Evolutionary conservation across 2,113 vertebrate genomes (phyloP).

Genomic region (Clupea harengus): DNA sequence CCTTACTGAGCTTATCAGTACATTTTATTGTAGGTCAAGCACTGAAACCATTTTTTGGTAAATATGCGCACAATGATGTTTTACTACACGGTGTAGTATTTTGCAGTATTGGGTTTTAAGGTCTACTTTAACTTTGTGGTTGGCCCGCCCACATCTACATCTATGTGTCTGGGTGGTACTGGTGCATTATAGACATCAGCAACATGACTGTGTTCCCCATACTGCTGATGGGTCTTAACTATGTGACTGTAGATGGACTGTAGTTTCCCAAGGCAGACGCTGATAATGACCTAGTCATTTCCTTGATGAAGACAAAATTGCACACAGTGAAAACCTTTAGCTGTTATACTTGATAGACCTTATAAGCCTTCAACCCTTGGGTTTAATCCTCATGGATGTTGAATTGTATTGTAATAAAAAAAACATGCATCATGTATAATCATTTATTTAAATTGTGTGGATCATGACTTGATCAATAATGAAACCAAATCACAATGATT

Average conservation of each 20-base stretch:
- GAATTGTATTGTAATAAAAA: background rate
- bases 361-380: background rate
- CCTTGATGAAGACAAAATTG: background rate
- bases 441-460: background rate
- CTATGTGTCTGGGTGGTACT: too few species aligned
- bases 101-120: too few species aligned
- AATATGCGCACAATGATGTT: background rate
- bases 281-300: too few species aligned
- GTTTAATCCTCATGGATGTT: background rate
- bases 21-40: background rate
- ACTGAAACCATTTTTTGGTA: background rate
- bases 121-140: background rate
- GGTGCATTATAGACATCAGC: background rate
- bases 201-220: background rate
- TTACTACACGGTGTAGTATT: background rate
- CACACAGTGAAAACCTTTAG: background rate
- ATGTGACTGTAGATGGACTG: too few species aligned
- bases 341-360: background rate
- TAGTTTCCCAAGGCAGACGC: too few species aligned
- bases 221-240: too few species aligned
- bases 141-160: background rate
- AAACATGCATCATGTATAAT: background rate
- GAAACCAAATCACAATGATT: constrained; percentile 14
- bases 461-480: background rate
- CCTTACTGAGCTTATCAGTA: background rate